Percentiles rank a stretch among this genome's conserved stretches.
Evolutionary conservation across 2,888 invertebrate genomes (phyloP).

Genomic region (Tineola bisselliella): DNA sequence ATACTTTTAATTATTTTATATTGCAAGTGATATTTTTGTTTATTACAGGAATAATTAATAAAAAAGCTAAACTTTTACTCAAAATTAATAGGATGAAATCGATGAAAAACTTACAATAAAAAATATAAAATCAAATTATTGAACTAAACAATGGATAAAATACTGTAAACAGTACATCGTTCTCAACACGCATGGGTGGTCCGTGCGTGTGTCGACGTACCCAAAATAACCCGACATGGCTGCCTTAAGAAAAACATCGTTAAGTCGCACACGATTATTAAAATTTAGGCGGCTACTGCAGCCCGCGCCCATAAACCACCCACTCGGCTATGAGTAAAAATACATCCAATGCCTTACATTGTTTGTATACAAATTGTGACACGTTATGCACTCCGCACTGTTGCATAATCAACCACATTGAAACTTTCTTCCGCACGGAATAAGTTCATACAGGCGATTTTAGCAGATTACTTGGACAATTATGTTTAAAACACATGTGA

Average conservation of each 20-base stretch:
- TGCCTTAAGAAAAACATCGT: conserved; percentile 62
- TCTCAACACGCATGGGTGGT: conserved; percentile 41
- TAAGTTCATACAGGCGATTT: too few relatives aligned
- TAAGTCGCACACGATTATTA: conserved; percentile 48
- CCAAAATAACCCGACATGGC: conserved; percentile 47
- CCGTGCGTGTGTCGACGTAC: conserved; percentile 34
- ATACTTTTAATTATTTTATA: neutral
- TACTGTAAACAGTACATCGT: conserved; percentile 19
- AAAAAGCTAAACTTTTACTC: too few relatives aligned
- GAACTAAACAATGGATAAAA: neutral
- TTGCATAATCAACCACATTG: too few relatives aligned
- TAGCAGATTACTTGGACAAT: too few relatives aligned
- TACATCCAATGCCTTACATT: conserved; percentile 20
- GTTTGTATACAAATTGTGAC: neutral
- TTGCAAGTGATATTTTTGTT: too few relatives aligned
- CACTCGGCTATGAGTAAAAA: conserved; percentile 44
- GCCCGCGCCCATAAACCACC: conserved; percentile 50
- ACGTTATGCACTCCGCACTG: neutral
- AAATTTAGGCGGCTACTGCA: conserved; percentile 57
- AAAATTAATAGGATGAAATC: too few relatives aligned
- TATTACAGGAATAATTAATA: too few relatives aligned
- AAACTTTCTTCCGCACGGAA: too few relatives aligned
- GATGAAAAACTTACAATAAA: too few relatives aligned
- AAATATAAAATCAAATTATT: neutral
- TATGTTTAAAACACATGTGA: too few relatives aligned